Percentiles rank a stretch among this genome's conserved stretches.
These are phyloP conservation scores for Chymomyza costata DNA, from an alignment of 1,140 invertebrate genomes.

Conservation along the genomic window DNA sequence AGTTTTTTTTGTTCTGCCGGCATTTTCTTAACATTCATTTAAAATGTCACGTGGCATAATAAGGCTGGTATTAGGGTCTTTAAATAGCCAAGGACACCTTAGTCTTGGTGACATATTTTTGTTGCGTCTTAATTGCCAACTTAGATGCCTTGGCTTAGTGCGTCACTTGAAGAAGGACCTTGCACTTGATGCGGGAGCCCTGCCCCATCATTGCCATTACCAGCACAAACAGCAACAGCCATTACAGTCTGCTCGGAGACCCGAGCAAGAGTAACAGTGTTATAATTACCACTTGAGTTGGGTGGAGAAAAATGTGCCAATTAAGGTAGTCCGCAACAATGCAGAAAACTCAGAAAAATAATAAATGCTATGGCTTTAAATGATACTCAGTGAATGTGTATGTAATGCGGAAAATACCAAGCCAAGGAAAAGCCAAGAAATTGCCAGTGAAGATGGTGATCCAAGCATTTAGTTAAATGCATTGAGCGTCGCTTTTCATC, in stretches of 20 bases:
- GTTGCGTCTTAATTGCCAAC: constrained; percentile 21
- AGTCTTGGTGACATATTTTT: constrained; percentile 52
- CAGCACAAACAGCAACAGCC: constrained; percentile 11
- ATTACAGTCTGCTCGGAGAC: too few relatives aligned
- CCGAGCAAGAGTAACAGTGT: constrained; percentile 29
- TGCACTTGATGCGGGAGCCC: constrained; percentile 54
- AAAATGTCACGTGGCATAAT: constrained; percentile 54
- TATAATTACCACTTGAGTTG: constrained; percentile 56
- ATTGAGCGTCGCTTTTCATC: constrained; percentile 2
- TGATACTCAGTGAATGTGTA: too few relatives aligned
- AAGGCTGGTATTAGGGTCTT: constrained; percentile 6
- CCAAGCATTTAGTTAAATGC: constrained; percentile 5
- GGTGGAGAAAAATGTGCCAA: constrained; percentile 48
- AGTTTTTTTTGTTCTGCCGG: neutral
- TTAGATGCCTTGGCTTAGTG: constrained; percentile 3
- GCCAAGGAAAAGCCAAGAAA: neutral
- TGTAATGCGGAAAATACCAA: neutral
- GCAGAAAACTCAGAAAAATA: constrained; percentile 21
- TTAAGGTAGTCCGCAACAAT: constrained; percentile 27
- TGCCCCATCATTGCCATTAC: too few relatives aligned
- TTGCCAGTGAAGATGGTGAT: too few relatives aligned
- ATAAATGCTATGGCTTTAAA: constrained; percentile 11
- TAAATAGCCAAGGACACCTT: constrained; percentile 22
- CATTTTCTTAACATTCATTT: too few relatives aligned
- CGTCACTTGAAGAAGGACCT: constrained; percentile 44